Percentiles rank a stretch among this genome's conserved stretches.
These are phyloP conservation scores for Stenurella melanura DNA, from an alignment of 2,888 invertebrate genomes.

Conservation along the genomic window DNA sequence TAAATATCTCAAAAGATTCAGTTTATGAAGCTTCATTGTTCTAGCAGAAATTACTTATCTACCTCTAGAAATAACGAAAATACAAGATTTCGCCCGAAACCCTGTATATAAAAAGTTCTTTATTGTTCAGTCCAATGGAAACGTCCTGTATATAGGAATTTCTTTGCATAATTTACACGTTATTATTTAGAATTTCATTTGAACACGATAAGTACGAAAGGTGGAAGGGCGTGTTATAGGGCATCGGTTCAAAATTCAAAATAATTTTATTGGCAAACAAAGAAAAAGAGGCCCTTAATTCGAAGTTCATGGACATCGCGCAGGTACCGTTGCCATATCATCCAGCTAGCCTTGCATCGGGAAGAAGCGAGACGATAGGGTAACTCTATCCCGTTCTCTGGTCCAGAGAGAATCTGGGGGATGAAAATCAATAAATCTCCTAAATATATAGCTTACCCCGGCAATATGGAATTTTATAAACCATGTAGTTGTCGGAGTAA, in stretches of 20 bases:
- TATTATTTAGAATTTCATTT: neutral
- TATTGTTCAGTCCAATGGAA: neutral
- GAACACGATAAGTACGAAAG: neutral
- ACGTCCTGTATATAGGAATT: neutral
- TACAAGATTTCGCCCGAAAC: no score
- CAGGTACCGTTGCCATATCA: conserved; percentile 6
- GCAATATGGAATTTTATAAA: conserved; percentile 28
- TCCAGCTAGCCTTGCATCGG: neutral
- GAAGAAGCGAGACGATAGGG: conserved; percentile 6
- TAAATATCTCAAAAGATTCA: no score
- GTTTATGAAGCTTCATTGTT: no score
- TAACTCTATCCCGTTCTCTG: conserved; percentile 12
- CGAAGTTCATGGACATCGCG: neutral
- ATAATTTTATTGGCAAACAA: conserved; percentile 2
- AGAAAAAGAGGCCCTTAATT: neutral
- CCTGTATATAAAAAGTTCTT: no score
- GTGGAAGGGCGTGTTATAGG: neutral
- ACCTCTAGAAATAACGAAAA: no score
- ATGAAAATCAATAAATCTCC: conserved; percentile 54
- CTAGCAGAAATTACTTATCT: no score
- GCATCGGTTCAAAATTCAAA: neutral
- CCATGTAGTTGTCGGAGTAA: conserved; percentile 48
- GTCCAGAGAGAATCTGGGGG: conserved; percentile 46
- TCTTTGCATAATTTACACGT: neutral
- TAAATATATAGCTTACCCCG: conserved; percentile 30